A percentile compares a stretch with the other conserved stretches of the same genome.
Evolutionary conservation across 1,140 invertebrate genomes (phyloP).

Genomic region (Sycobia sp.): DNA sequence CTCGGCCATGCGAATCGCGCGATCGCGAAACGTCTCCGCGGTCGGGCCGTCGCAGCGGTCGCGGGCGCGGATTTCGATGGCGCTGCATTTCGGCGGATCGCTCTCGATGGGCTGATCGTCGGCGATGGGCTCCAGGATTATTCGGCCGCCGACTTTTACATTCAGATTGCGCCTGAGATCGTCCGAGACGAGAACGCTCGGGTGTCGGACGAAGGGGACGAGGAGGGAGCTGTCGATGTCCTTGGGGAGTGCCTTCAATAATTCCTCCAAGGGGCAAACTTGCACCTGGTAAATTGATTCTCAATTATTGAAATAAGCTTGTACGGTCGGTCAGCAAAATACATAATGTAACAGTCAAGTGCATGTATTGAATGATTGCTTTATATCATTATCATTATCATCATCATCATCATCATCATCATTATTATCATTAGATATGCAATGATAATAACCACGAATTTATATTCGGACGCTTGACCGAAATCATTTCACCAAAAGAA

Average conservation of each 20-base stretch:
- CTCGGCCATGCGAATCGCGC: slow-evolving; percentile 62
- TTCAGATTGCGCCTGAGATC: slow-evolving; percentile 47
- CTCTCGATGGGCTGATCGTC: no score
- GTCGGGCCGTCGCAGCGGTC: slow-evolving; percentile 58
- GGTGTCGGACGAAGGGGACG: slow-evolving; percentile 22
- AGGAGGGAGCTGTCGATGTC: background rate
- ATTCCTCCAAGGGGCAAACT: background rate
- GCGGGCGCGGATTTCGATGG: slow-evolving; percentile 64
- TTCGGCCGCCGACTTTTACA: slow-evolving; percentile 53
- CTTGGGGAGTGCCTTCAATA: background rate
- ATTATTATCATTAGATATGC: no score
- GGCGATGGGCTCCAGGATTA: slow-evolving; percentile 46
- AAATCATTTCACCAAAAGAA: no score
- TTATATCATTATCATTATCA: no score
- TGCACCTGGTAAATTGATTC: no score
- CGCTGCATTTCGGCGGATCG: slow-evolving; percentile 34
- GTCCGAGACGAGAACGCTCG: slow-evolving; percentile 40
- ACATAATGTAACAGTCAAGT: no score
- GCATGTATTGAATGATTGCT: no score
- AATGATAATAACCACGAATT: no score
- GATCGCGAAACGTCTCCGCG: slow-evolving; percentile 66
- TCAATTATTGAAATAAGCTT: no score
- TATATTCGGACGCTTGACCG: no score
- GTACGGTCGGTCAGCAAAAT: no score
- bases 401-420: no score